Percentiles rank a stretch among this genome's conserved stretches.
These are phyloP conservation scores for Luffia ferchaultella DNA, from an alignment of 2,888 invertebrate genomes.

Conservation along the genomic window DNA sequence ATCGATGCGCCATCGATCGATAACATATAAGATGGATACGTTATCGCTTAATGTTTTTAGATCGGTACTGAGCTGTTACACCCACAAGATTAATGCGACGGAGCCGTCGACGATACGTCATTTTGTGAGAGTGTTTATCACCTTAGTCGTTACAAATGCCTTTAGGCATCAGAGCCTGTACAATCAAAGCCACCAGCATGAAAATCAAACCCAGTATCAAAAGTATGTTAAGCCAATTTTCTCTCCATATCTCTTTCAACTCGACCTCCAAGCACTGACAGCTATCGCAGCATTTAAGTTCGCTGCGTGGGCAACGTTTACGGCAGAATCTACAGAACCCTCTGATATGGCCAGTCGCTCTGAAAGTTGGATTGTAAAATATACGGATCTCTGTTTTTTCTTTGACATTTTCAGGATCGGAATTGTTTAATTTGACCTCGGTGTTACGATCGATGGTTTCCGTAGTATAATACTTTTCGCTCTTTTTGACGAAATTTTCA, in stretches of 20 bases:
- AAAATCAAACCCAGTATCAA: conserved; percentile 37
- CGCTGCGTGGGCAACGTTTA: conserved; percentile 38
- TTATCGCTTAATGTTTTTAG: too few species aligned
- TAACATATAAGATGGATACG: too few species aligned
- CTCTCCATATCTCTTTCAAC: conserved; percentile 38
- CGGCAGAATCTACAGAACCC: conserved; percentile 44
- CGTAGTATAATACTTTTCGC: conserved; percentile 50
- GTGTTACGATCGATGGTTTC: conserved; percentile 38
- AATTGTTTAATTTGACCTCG: conserved; percentile 32
- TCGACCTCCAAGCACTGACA: conserved; percentile 46
- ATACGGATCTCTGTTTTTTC: conserved; percentile 49
- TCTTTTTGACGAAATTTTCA: conserved; percentile 52
- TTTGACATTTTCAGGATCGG: conserved; percentile 18
- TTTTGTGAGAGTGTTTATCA: too few species aligned
- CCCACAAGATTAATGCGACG: too few species aligned
- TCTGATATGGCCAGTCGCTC: conserved; percentile 26
- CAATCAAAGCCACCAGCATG: conserved; percentile 35
- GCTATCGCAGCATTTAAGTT: conserved; percentile 39
- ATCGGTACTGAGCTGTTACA: too few species aligned
- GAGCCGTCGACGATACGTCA: too few species aligned
- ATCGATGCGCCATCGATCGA: too few species aligned
- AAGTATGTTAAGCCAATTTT: conserved; percentile 52
- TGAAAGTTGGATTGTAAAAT: conserved; percentile 55
- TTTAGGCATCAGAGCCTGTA: conserved; percentile 37
- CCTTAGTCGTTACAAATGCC: conserved; percentile 26